phyloP scores from a whole-genome alignment of 2,888 invertebrate genomes.

The Lithophane semibrunnea region DNA sequence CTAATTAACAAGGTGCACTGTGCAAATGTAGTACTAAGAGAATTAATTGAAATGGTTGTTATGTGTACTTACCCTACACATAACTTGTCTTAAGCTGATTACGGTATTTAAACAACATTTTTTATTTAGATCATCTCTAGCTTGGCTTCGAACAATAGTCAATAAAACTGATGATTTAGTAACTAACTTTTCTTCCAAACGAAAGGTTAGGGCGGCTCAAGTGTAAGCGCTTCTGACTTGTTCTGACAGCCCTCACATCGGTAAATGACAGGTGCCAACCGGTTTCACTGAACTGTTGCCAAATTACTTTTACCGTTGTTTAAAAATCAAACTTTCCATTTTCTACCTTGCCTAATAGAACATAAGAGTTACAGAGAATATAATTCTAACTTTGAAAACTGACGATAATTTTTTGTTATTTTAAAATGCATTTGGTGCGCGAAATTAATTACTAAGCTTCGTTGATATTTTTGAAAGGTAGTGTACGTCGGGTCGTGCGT shows the following conservation, averaged over 20 bases:
- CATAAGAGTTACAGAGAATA: slow-evolving; percentile 42
- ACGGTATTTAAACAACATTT: neutral
- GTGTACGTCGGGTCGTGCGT: slow-evolving; percentile 53
- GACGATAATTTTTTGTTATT: neutral
- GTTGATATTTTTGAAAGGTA: slow-evolving; percentile 66
- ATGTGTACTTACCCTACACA: neutral
- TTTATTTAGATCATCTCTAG: neutral
- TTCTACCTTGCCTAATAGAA: slow-evolving; percentile 46
- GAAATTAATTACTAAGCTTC: slow-evolving; percentile 67
- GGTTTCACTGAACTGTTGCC: slow-evolving; percentile 62
- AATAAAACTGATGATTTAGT: neutral
- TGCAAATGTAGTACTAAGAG: neutral
- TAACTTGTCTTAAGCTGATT: neutral
- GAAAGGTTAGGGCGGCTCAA: slow-evolving; percentile 10
- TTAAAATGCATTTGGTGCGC: slow-evolving; percentile 58
- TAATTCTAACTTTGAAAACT: neutral
- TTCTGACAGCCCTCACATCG: slow-evolving; percentile 68
- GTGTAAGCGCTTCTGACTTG: slow-evolving; percentile 64
- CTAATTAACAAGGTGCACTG: slow-evolving; percentile 14
- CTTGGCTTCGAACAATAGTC: neutral
- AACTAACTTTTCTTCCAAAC: neutral
- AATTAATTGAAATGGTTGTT: slow-evolving; percentile 8
- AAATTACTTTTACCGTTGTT: slow-evolving; percentile 61
- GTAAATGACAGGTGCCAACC: slow-evolving; percentile 69
- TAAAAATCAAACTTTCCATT: slow-evolving; percentile 42